These are phyloP conservation scores for Lepeophtheirus salmonis DNA, from an alignment of 1,140 invertebrate genomes.

Conservation along the genomic window DNA sequence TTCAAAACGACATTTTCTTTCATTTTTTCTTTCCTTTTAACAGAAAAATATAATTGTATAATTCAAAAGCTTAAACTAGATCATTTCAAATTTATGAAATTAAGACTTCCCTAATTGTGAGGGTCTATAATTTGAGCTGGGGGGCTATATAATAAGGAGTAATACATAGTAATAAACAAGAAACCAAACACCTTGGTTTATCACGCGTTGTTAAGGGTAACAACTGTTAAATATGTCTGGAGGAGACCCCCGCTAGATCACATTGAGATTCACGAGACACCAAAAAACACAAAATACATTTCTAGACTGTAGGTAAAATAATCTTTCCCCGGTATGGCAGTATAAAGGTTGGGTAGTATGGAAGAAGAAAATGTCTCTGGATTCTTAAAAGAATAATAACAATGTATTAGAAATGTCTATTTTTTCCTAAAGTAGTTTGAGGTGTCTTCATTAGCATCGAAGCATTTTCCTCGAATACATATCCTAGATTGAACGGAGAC, in stretches of 20 bases:
- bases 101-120: neutral
- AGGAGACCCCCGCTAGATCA: neutral
- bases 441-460: slow-evolving; percentile 5
- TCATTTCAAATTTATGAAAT: neutral
- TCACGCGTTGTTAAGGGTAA: neutral
- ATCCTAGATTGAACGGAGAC: slow-evolving; percentile 14
- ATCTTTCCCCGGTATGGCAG: no score
- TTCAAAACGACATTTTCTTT: neutral
- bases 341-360: no score
- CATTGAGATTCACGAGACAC: neutral
- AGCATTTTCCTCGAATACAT: slow-evolving; percentile 15
- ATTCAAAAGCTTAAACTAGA: neutral
- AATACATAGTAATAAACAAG: no score
- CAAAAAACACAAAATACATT: no score
- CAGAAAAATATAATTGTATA: neutral
- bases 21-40: neutral
- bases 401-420: neutral
- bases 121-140: neutral
- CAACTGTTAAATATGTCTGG: neutral
- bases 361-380: neutral
- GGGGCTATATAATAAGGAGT: no score
- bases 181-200: no score
- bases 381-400: neutral
- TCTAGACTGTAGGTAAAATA: no score
- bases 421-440: neutral